Percentiles rank a stretch among this genome's conserved stretches.
Conservation (phyloP, 2,797 vertebrate genomes). For the Delichon dasypus region DNA sequence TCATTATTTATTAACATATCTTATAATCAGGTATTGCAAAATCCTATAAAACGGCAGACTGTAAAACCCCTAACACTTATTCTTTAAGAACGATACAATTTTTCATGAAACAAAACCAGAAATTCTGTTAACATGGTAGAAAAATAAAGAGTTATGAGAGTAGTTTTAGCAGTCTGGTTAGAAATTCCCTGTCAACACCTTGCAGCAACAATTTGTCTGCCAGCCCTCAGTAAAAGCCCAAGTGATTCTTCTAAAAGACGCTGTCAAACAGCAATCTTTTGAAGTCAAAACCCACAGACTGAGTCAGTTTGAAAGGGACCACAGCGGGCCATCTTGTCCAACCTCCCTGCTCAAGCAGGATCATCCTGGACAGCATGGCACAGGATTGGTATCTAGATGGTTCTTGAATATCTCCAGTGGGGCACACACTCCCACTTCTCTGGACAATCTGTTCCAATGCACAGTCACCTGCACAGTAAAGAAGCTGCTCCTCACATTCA, state of each 20-base stretch:
- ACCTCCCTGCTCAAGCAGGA: not conserved
- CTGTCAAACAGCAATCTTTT: not conserved
- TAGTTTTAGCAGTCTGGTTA: not conserved
- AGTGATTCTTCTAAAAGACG: not conserved
- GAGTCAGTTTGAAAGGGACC: not conserved
- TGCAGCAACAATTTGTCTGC: not conserved
- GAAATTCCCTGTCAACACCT: not conserved
- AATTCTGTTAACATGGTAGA: not conserved
- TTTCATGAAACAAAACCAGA: not conserved
- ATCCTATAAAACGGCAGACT: not conserved
- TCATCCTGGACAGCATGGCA: not conserved
- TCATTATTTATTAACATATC: constrained; percentile 5
- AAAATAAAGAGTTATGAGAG: not conserved
- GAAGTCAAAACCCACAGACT: not conserved
- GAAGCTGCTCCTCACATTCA: not conserved
- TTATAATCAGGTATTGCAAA: constrained; percentile 10
- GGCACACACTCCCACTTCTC: not conserved
- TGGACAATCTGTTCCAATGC: not conserved
- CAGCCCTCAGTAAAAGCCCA: not conserved
- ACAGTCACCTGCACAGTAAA: not conserved
- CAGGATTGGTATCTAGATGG: not conserved
- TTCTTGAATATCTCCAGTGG: not conserved
- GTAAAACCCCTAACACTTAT: not conserved
- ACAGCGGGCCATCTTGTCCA: not conserved
- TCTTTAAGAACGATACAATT: not conserved